These are phyloP conservation scores for Chrysolina americana DNA, from an alignment of 2,888 invertebrate genomes.

Conservation along the genomic window DNA sequence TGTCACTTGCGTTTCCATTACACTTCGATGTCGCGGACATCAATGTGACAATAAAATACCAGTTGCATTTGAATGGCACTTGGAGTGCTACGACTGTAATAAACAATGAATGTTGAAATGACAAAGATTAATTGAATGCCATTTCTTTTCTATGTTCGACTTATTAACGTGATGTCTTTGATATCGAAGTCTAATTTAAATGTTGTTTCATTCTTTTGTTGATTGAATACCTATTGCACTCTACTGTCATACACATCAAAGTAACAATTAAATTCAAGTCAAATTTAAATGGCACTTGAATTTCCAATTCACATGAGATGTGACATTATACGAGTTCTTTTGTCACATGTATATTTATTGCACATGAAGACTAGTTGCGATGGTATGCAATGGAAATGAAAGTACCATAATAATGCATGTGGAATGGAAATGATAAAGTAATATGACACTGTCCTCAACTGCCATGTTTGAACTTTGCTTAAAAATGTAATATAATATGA, in stretches of 20 bases:
- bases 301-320: background rate
- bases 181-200: background rate
- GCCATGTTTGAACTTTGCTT: background rate
- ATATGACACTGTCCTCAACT: background rate
- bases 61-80: too few species aligned
- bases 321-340: too few species aligned
- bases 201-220: constrained; percentile 5
- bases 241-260: constrained; percentile 9
- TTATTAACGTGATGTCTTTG: background rate
- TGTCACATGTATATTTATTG: background rate
- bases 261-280: constrained; percentile 6
- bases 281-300: background rate
- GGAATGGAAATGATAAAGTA: background rate
- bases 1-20: background rate
- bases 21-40: background rate
- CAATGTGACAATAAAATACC: background rate
- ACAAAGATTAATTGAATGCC: background rate
- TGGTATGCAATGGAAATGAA: too few species aligned
- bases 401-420: too few species aligned
- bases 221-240: background rate
- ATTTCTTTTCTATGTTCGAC: background rate
- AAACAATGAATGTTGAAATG: too few species aligned
- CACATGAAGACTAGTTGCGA: background rate
- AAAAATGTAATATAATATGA: background rate
- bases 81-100: too few species aligned